Base-by-base conservation (phyloP, 2,888 invertebrate genomes). In the Dugesia japonica region DNA sequence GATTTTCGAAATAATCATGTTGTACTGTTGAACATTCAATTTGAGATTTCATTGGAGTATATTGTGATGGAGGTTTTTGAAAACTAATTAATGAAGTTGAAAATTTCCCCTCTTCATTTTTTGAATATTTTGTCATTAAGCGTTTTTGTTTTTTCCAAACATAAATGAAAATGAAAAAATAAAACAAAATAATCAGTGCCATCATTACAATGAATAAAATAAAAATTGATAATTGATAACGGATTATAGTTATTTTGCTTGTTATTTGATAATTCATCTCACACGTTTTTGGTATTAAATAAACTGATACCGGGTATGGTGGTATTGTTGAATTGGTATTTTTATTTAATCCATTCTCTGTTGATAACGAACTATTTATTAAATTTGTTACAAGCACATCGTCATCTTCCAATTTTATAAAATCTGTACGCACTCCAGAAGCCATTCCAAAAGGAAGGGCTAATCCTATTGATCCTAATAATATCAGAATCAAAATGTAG, bases 101-200 rank as follows among this genome's bases (percentile, higher is more conserved):
- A 20, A 13, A 23, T 23, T 74, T 74, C 17, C 23, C 75, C 20
- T 56, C 20, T 23, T 26, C 75, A 33, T 75, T 56, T 26, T n/a
- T 27, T 26, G 75, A 20, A 23, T 72, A 42, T 23, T 74, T n/a
- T 31, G 33, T 42, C 28, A 38, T 20, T 42, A 77, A 77, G 28
- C 77, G 78, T 38, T 71, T 56, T 17, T 77, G 77, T 17, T 77
- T 27, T 75, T 71, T 75, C 74, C 77, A 79, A n/a, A 81, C 80
- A 26, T 77, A 79, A 0, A 79, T 76, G 74, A 81, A 81, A 71
- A 81, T 80, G 1, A 79, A 73, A 0, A 74, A 71, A 73, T 82
- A 82, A 38, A 81, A 77, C 26, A 80, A 78, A 0, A 80, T 77
- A 9, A 81, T 79, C 20, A 76, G 75, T 4, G 81, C 13, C 15